Evolutionary conservation across 2,888 invertebrate genomes (phyloP).

Genomic region (Leptothorax acervorum): DNA sequence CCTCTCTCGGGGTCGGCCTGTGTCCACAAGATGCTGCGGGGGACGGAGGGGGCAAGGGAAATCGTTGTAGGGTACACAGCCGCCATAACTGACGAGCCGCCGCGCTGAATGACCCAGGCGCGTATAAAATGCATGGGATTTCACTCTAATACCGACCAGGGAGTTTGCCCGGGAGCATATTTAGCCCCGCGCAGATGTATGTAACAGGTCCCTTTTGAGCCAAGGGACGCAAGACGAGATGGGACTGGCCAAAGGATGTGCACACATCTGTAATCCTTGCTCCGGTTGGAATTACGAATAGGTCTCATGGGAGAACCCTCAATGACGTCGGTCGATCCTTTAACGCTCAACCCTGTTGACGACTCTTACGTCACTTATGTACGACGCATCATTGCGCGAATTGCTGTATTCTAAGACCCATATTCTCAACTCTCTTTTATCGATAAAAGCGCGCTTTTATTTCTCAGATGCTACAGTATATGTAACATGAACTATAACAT

Average conservation of each 20-base stretch:
- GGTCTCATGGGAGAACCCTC: constrained; percentile 66
- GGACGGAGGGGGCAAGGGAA: constrained; percentile 51
- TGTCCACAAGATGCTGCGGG: constrained; percentile 78
- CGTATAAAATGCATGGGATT: constrained; percentile 85
- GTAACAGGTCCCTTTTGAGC: constrained; percentile 81
- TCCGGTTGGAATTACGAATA: constrained; percentile 73
- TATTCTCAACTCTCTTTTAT: too few relatives aligned
- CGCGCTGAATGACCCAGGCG: constrained; percentile 80
- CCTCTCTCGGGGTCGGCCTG: constrained; percentile 73
- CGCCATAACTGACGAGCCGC: constrained; percentile 76
- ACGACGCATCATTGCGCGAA: not conserved
- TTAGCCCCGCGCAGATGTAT: constrained; percentile 79
- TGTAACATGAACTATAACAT: too few relatives aligned
- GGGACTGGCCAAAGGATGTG: constrained; percentile 68
- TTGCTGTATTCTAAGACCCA: not conserved
- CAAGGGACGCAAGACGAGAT: constrained; percentile 66
- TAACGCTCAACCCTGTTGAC: constrained; percentile 42
- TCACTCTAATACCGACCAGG: constrained; percentile 78
- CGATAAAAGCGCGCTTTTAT: too few relatives aligned
- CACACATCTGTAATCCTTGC: constrained; percentile 71
- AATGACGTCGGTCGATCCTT: constrained; percentile 56
- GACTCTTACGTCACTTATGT: constrained; percentile 37
- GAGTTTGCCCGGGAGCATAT: constrained; percentile 78
- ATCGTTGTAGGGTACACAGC: constrained; percentile 72
- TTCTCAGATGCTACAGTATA: too few relatives aligned